Base-by-base conservation (phyloP, 2,797 vertebrate species). In the Neopelma chrysocephalum region DNA sequence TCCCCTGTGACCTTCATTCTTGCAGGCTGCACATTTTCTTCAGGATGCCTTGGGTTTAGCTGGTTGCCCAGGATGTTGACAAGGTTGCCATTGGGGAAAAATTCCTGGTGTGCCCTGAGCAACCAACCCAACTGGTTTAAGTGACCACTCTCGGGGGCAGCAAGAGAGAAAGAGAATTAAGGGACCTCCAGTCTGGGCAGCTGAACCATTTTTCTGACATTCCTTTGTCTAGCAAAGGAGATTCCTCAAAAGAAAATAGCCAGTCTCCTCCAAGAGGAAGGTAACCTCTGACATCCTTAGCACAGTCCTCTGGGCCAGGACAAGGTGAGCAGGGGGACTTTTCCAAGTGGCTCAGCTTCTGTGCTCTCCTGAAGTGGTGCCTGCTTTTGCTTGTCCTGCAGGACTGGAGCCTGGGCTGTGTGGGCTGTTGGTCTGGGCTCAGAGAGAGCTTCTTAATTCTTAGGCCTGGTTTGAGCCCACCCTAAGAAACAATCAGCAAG, bases 401-500 rank as follows among this genome's bases (percentile, higher is more conserved):
- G 61, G 21, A 11, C 40, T 10, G 9, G 32, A 26, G 51, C 17
- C 57, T 76, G 75, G 21, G 27, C 48, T 50, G 4, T 10, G 0
- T 16, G 54, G 42, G 26, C 45, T 72, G 34, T 42, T 2, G 0
- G 0, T 15, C 43, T 58, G 70, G 32, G 62, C 12, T 0, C 0
- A 53, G 68, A 20, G 34, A 22, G 22, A 34, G 14, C 22, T 36
- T 50, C 40, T 36, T 76, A 38, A 40, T 66, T 56, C 17, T 47
- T 68, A 34, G 25, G 43, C 40, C 32, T 50, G 23, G 20, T 54
- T 47, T 14, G 18, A 45, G 45, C 53, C 23, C 12, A 9, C 16
- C 21, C 20, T 58, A 64, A 85, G 48, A 42, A 83, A 22, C 66
- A 47, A 9, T 31, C 25, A 19, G 23, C 15, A 26, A 13, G 68